Conservation (phyloP, 2,888 invertebrate species). For the Euphydryas editha region DNA sequence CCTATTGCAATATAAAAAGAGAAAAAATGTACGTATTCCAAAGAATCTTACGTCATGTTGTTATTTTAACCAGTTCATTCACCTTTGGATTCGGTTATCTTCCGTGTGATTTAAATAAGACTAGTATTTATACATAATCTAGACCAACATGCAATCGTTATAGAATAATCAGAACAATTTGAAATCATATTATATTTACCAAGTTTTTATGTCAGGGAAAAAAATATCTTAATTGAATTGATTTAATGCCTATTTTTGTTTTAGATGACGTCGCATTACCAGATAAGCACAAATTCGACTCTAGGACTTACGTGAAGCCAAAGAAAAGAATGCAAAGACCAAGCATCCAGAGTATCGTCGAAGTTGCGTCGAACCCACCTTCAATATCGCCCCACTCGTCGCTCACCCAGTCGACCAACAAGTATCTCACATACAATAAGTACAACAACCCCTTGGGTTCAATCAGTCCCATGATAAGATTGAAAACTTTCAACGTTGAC, state of each 20-base stretch:
- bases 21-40: conserved; percentile 38
- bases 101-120: conserved; percentile 8
- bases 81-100: conserved; percentile 54
- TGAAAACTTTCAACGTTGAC: conserved; percentile 78
- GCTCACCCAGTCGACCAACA: conserved; percentile 54
- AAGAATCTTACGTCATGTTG: conserved; percentile 44
- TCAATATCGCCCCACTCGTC: conserved; percentile 58
- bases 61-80: conserved; percentile 57
- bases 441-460: conserved; percentile 68
- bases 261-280: conserved; percentile 66
- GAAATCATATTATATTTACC: background rate
- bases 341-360: conserved; percentile 83
- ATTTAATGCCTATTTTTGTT: conserved; percentile 43
- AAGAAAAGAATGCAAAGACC: conserved; percentile 85
- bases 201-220: background rate
- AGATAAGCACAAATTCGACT: conserved; percentile 84
- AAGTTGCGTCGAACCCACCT: conserved; percentile 60
- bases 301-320: conserved; percentile 87
- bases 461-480: conserved; percentile 68
- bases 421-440: conserved; percentile 76
- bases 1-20: conserved; percentile 13
- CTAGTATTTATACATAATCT: conserved; percentile 1
- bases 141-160: background rate
- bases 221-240: background rate
- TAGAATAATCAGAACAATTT: background rate